Percentiles rank a stretch among this genome's conserved stretches.
These are phyloP conservation scores for Diplolepis rosae DNA, from an alignment of 2,888 invertebrate genomes.

Conservation along the genomic window DNA sequence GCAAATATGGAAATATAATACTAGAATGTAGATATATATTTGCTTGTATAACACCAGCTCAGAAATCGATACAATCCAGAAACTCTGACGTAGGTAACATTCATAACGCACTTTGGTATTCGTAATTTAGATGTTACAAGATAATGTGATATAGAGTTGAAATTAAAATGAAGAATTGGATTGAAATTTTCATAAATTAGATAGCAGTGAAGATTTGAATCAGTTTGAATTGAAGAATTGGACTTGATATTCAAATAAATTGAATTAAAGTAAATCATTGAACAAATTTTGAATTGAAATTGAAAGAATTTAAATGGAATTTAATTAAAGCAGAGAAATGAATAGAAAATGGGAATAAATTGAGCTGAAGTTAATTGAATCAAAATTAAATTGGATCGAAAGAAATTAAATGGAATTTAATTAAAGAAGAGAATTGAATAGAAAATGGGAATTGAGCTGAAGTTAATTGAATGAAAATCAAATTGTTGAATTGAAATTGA, in stretches of 20 bases:
- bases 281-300: no score
- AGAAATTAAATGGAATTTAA: no score
- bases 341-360: no score
- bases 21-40: background rate
- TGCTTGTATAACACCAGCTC: background rate
- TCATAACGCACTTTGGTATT: background rate
- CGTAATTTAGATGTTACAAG: background rate
- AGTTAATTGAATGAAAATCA: no score
- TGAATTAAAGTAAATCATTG: no score
- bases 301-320: no score
- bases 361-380: no score
- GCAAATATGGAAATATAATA: background rate
- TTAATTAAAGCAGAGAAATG: no score
- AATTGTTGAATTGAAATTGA: no score
- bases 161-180: background rate
- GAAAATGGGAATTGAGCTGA: no score
- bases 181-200: background rate
- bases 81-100: background rate
- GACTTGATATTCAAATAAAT: background rate
- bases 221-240: background rate
- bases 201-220: background rate
- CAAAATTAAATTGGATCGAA: no score
- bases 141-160: background rate
- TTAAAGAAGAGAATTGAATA: no score
- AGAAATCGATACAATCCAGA: constrained; percentile 7